These are phyloP conservation scores for Platorchestia sp. DNA, from an alignment of 1,140 invertebrate genomes.

Conservation along the genomic window DNA sequence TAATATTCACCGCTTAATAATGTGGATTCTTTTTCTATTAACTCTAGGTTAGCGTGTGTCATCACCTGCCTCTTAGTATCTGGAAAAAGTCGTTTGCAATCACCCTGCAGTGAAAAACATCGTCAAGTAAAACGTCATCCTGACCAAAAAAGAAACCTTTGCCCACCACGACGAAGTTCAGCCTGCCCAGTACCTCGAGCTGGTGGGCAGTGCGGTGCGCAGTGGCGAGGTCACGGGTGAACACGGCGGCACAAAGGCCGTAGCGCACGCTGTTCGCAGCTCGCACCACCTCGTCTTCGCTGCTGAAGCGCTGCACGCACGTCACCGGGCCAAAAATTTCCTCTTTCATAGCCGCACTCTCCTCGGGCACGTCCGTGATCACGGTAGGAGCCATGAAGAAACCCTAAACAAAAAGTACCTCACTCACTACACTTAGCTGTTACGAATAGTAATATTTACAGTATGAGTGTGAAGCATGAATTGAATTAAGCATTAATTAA, in stretches of 20 bases:
- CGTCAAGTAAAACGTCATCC: background rate
- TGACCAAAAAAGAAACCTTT: background rate
- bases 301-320: slow-evolving; percentile 74
- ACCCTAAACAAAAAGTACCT: slow-evolving; percentile 70
- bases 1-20: too few relatives aligned
- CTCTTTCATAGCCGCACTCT: slow-evolving; percentile 74
- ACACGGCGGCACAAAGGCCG: slow-evolving; percentile 75
- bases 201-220: slow-evolving; percentile 73
- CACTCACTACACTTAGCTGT: background rate
- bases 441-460: background rate
- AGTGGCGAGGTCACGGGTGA: slow-evolving; percentile 72
- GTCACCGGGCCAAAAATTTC: slow-evolving; percentile 78
- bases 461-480: background rate
- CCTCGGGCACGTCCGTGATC: slow-evolving; percentile 72
- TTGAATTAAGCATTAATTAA: too few relatives aligned
- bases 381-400: slow-evolving; percentile 76
- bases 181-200: slow-evolving; percentile 68
- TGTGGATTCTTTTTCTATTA: background rate
- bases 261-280: slow-evolving; percentile 73
- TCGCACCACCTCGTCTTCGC: slow-evolving; percentile 73
- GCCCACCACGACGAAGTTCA: background rate
- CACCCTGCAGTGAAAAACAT: background rate
- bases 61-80: background rate
- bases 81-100: background rate
- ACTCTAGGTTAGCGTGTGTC: background rate